Evolutionary conservation across 2,797 vertebrate species (phyloP), one percentile per base, ranked within the genome.

Genomic region (Cuculus canorus): DNA sequence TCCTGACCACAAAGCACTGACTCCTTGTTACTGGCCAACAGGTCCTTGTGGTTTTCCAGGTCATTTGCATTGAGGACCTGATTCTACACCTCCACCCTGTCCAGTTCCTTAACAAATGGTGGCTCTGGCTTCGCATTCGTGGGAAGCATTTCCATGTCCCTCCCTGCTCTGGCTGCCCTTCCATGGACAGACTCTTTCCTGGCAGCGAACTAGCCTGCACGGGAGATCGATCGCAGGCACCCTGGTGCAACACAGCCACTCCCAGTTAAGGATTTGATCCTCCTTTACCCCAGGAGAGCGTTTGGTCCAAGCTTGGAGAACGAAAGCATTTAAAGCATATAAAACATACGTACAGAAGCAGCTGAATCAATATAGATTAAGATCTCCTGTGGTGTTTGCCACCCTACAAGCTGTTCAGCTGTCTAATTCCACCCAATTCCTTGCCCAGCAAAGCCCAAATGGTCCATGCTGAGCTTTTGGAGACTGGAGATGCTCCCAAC

Each of bases 401-500:
- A 17, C 32, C 19, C 27, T 13, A 30, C 0, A 1, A 23, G 12
- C 3, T 50, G 48, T 27, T 39, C 54, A 7, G 5, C 2, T 52
- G n/a, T 17, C 60, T 5, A n/a, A 7, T 33, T 35, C 39, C 12
- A 10, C 70, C 48, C 1, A 5, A 28, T 4, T 11, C 25, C 47
- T 61, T 14, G 13, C 32, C 59, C 32, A 15, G 41, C 5, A 2
- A 16, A 70, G n/a, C 52, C n/a, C 10, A 0, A 33, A 28, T 30
- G 2, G 37, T 45, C 33, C 3, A 25, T 30, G 7, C 7, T 0
- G 13, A 35, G 47, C 33, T 41, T 32, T 3, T 47, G 39, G 39
- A 23, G 33, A 5, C 17, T 4, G 0, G 6, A 4, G 25, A 7
- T 9, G 13, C 3, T 32, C 66, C 53, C 0, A 14, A 35, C 64